Percentiles rank a stretch among this genome's conserved stretches.
These are phyloP conservation scores for Leptura quadrifasciata DNA, from an alignment of 2,888 invertebrate species.

Conservation along the genomic window DNA sequence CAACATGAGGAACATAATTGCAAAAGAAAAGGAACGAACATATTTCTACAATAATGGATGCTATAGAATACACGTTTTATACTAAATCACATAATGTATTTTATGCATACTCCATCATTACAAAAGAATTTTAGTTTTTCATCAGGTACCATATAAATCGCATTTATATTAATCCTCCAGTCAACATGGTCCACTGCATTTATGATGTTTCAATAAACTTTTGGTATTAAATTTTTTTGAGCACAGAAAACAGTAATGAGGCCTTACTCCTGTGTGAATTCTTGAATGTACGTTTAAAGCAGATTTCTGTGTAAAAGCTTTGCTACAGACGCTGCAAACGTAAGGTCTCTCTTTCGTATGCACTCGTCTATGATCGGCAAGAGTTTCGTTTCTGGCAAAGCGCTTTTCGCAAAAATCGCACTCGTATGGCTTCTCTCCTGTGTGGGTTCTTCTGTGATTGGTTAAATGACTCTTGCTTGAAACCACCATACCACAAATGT, in stretches of 20 bases:
- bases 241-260: conserved; percentile 54
- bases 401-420: conserved; percentile 52
- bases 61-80: background rate
- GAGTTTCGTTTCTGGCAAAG: conserved; percentile 39
- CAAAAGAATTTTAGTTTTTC: background rate
- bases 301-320: conserved; percentile 75
- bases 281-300: conserved; percentile 64
- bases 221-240: conserved; percentile 57
- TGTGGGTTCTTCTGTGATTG: conserved; percentile 49
- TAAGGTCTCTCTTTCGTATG: conserved; percentile 75
- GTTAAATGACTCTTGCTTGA: conserved; percentile 47
- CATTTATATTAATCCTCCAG: background rate
- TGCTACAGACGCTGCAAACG: conserved; percentile 69
- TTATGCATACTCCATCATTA: background rate
- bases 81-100: background rate
- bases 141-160: background rate
- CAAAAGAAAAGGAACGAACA: too few relatives aligned
- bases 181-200: conserved; percentile 46
- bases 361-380: conserved; percentile 70
- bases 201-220: conserved; percentile 62
- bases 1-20: too few relatives aligned
- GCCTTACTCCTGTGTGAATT: conserved; percentile 44
- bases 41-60: too few relatives aligned
- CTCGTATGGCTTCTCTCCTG: conserved; percentile 50
- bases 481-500: conserved; percentile 66